phyloP scores from a whole-genome alignment of 1,140 invertebrate genomes.

The Magallana angulata region DNA sequence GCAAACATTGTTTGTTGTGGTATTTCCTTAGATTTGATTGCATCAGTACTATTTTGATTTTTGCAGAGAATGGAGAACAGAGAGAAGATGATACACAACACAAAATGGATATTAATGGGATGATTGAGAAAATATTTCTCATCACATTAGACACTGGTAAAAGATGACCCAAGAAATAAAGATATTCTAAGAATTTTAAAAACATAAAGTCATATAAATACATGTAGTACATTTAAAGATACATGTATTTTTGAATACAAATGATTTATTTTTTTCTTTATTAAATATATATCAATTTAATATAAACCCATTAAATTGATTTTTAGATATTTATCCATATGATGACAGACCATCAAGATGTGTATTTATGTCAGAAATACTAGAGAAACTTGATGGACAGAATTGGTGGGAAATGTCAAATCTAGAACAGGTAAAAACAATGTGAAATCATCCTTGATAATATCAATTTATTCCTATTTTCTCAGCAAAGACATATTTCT shows the following conservation, averaged over 20 bases:
- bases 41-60: not conserved
- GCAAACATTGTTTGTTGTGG: not conserved
- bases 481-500: too few relatives aligned
- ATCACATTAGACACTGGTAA: slow-evolving; percentile 54
- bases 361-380: slow-evolving; percentile 63
- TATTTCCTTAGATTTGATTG: not conserved
- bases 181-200: not conserved
- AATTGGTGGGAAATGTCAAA: slow-evolving; percentile 80
- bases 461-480: too few relatives aligned
- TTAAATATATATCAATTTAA: too few relatives aligned
- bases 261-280: too few relatives aligned
- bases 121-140: slow-evolving; percentile 53
- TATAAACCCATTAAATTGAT: not conserved
- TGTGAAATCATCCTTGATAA: not conserved
- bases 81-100: slow-evolving; percentile 39
- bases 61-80: slow-evolving; percentile 26
- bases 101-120: slow-evolving; percentile 49
- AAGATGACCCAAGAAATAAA: not conserved
- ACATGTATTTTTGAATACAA: not conserved
- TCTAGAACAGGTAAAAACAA: slow-evolving; percentile 57
- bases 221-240: not conserved
- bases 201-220: not conserved
- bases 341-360: slow-evolving; percentile 54
- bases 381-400: slow-evolving; percentile 53
- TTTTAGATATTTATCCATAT: slow-evolving; percentile 32